Conservation (phyloP, 92 coral and sea anemone genomes). For the Siderastrea siderea region DNA sequence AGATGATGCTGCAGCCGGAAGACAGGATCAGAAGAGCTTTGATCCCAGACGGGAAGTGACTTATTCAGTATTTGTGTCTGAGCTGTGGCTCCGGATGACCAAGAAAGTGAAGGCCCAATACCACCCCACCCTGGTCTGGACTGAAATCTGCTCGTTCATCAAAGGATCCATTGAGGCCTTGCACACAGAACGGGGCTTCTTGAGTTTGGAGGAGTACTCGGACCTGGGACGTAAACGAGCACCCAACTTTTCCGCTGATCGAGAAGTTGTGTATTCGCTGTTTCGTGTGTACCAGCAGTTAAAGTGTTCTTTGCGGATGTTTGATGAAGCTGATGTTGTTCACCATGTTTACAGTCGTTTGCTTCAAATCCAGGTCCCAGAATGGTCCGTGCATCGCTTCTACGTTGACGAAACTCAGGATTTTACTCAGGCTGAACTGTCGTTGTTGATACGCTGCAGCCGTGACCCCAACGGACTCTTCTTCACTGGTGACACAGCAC, state of each 20-base stretch:
- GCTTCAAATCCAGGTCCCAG: conserved; percentile 66
- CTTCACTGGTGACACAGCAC: conserved; percentile 99
- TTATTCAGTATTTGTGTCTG: conserved; percentile 83
- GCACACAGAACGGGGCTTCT: conserved; percentile 73
- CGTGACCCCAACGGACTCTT: conserved; percentile 93
- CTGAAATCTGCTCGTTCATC: conserved; percentile 97
- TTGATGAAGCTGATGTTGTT: conserved; percentile 97
- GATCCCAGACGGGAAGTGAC: conserved; percentile 94
- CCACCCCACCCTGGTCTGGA: conserved; percentile 98
- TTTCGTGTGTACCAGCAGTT: conserved; percentile 81
- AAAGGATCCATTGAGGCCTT: conserved; percentile 97
- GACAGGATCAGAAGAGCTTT: conserved; percentile 43
- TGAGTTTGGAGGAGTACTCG: conserved; percentile 80
- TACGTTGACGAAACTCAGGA: conserved; percentile 99
- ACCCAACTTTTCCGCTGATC: conserved; percentile 93
- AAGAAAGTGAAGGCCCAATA: conserved; percentile 75
- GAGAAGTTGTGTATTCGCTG: conserved; percentile 74
- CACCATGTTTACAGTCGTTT: conserved; percentile 86
- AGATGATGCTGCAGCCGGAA: conserved; percentile 17
- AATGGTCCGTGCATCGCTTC: conserved; percentile 96
- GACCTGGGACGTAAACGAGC: conserved; percentile 94
- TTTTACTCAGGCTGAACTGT: conserved; percentile 96
- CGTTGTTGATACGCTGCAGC: conserved; percentile 89
- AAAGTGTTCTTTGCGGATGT: conserved; percentile 79
- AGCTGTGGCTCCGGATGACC: conserved; percentile 91